Evolutionary conservation across 2,113 vertebrate species (phyloP), one percentile per base, ranked within the genome.

Genomic region (Colaptes auratus): DNA sequence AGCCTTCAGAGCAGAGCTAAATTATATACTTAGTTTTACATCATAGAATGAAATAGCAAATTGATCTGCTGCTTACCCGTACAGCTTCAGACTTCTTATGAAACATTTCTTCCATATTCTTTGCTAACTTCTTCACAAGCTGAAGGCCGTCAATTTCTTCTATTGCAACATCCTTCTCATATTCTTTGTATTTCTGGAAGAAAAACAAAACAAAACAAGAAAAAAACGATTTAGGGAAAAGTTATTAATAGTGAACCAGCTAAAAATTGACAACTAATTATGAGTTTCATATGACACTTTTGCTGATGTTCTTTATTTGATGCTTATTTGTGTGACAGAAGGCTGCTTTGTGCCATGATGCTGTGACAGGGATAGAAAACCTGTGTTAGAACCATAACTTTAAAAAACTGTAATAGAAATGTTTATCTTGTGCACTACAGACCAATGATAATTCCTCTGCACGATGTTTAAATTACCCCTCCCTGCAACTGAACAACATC

Each of bases 91-190:
- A 98, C 92, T 99, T 99, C 96, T 99, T 99, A 93, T 98, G 98
- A 97, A 99, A 99, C 99, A 99, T 99, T 97, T 99, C 98, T 96
- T 99, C 99, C 99, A 99, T 99, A 97, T 99, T 98, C 93, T 99
- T 98, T 52, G 99, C 99, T 96, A 99, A 97, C 88, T 98, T 99
- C 95, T 99, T 99, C 71, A 99, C 99, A 90, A 99, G 98, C 27
- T 98, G 98, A 88, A 99, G 98, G 35, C 99, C 99, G 90, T 99
- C 99, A 2, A 99, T 99, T 97, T 99, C 99, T 95, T 99, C 98
- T 96, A 99, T 98, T 55, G 98, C 97, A 75, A 99, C 99, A 2
- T 98, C 98, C 9, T 98, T 99, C 94, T 99, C 99, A 94, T 99
- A 99, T 89, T 99, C 99, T 97, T 99, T 99, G 93, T 99, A 99